Evolutionary conservation across 2,888 invertebrate genomes (phyloP).

Genomic region (Folsomia candida): DNA sequence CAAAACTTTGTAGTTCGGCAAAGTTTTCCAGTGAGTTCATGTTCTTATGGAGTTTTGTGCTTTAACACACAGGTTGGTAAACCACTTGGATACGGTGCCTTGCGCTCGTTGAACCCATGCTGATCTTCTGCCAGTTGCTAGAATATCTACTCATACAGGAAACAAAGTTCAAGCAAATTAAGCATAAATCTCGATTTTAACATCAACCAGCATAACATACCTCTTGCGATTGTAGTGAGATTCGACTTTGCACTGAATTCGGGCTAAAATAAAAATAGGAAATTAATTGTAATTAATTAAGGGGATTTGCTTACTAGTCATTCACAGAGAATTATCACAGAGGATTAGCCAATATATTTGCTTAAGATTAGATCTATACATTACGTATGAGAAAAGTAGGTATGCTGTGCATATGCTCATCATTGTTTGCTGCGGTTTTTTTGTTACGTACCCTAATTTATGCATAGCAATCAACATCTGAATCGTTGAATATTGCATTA

Average conservation of each 20-base stretch:
- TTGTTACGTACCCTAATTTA: too few species aligned
- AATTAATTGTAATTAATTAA: neutral
- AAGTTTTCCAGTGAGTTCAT: slow-evolving; percentile 9
- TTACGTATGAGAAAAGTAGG: too few species aligned
- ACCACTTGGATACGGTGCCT: slow-evolving; percentile 49
- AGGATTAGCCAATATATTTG: too few species aligned
- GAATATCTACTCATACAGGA: neutral
- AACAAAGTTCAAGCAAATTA: neutral
- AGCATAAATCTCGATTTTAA: too few species aligned
- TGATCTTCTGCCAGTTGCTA: neutral
- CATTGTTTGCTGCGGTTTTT: too few species aligned
- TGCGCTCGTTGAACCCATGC: slow-evolving; percentile 43
- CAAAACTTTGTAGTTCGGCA: neutral
- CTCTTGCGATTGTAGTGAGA: slow-evolving; percentile 21
- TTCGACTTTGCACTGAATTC: slow-evolving; percentile 16
- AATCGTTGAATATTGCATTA: too few species aligned
- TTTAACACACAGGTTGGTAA: slow-evolving; percentile 48
- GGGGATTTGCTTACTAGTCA: neutral
- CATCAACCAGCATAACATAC: slow-evolving; percentile 18
- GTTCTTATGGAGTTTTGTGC: slow-evolving; percentile 48
- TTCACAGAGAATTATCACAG: too few species aligned
- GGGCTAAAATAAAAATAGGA: slow-evolving; percentile 21
- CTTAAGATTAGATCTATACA: too few species aligned
- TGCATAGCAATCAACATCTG: too few species aligned
- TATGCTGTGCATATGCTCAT: too few species aligned